These are phyloP conservation scores for Eupithecia abbreviata DNA, from an alignment of 2,888 invertebrate species.

Conservation along the genomic window DNA sequence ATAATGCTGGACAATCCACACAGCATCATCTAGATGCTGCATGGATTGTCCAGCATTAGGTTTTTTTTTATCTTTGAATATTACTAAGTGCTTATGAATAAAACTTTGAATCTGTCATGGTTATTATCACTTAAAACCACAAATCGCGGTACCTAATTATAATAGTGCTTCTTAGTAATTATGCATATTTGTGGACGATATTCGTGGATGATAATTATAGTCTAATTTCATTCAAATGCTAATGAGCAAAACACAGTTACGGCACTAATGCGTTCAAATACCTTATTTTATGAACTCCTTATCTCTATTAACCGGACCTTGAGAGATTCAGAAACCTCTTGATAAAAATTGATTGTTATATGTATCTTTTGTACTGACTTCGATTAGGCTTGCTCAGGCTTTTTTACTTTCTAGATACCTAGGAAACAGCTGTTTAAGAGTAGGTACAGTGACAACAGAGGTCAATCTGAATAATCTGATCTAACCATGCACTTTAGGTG, in stretches of 20 bases:
- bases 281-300: not conserved
- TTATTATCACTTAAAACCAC: not conserved
- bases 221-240: slow-evolving; percentile 20
- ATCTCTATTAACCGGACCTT: slow-evolving; percentile 13
- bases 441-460: too few species aligned
- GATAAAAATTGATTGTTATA: not conserved
- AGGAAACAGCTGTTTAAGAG: too few species aligned
- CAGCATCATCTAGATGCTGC: too few species aligned
- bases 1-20: too few species aligned
- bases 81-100: too few species aligned
- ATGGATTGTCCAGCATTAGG: too few species aligned
- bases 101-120: too few species aligned
- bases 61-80: too few species aligned
- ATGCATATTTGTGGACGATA: not conserved
- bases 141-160: not conserved
- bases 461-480: too few species aligned
- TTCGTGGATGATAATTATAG: not conserved
- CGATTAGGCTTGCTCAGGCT: not conserved
- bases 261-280: slow-evolving; percentile 9
- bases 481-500: too few species aligned
- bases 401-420: not conserved
- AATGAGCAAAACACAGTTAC: slow-evolving; percentile 28
- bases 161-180: not conserved
- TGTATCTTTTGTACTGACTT: not conserved
- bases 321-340: not conserved